These are phyloP conservation scores for Tapirus terrestris DNA, from an alignment of 2,113 vertebrate genomes.

Conservation along the genomic window DNA sequence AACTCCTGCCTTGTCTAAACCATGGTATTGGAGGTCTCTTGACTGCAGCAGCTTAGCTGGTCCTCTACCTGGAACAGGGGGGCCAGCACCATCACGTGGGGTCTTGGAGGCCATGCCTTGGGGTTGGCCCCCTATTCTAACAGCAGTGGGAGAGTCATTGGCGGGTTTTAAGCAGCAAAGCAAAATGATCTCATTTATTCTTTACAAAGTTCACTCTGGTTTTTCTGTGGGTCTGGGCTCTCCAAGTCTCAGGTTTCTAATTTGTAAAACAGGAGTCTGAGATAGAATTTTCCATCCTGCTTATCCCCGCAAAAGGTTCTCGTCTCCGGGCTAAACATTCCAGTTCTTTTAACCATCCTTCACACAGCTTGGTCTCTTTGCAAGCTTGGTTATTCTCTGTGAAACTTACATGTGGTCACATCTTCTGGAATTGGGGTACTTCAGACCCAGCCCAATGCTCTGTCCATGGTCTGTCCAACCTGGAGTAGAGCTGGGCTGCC, in stretches of 20 bases:
- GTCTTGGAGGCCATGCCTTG: constrained; percentile 2
- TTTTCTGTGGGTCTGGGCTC: constrained; percentile 46
- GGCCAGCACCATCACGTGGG: background rate
- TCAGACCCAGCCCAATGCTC: background rate
- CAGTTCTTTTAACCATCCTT: constrained; percentile 12
- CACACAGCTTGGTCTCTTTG: background rate
- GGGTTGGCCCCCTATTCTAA: background rate
- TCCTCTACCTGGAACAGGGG: background rate
- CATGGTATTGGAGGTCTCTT: background rate
- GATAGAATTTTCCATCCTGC: constrained; percentile 73
- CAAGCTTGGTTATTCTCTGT: background rate
- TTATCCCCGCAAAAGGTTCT: constrained; percentile 19
- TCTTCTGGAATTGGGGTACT: background rate
- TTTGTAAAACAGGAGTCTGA: constrained; percentile 72
- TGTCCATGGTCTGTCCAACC: background rate
- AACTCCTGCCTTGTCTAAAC: background rate
- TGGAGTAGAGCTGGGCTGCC: background rate
- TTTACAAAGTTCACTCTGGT: constrained; percentile 55
- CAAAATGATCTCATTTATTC: constrained; percentile 64
- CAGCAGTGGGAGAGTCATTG: background rate
- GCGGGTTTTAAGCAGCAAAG: constrained; percentile 45
- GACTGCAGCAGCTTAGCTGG: background rate
- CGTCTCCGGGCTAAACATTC: constrained; percentile 58
- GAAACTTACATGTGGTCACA: background rate
- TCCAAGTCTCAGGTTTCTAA: constrained; percentile 71